Evolutionary conservation across 2,888 invertebrate species (phyloP), one percentile per base, ranked within the genome.

Genomic region (Brachypterus glaber): DNA sequence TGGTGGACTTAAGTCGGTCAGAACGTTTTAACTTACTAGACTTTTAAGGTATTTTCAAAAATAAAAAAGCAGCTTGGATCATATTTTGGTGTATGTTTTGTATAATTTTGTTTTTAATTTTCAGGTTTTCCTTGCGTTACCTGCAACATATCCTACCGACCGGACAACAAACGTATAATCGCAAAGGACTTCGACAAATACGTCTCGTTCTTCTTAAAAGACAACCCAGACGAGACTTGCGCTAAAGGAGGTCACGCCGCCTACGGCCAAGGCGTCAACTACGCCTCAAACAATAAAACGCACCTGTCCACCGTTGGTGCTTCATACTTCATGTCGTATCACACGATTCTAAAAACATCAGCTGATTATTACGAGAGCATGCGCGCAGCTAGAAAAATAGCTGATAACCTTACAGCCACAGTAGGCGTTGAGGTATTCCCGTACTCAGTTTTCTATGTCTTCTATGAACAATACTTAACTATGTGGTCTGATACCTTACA

Each of bases 391-490:
- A 71, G 93, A 43, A 66, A 68, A 4, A 73, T 96, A n/a, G 38
- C 55, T 1, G 52, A 48, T 3, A 55, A 57, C 58, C 77, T 98
- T 13, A 87, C 91, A 0, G 67, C 74, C 17, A 85, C 82, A 50
- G 67, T 96, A 11, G 51, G 55, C n/a, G 49, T 81, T 16, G 79
- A 77, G 61, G 86, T 89, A 45, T 88, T 88, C 62, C 87, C 88
- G 0, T 89, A 97, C 69, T 93, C 87, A 1, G 79, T 96, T 34
- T 95, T 95, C 70, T 98, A 98, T 63, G 96, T 98, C 16, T 99
- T 92, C 70, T 99, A 98, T 63, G 98, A 98, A 63, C 97, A 99
- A 69, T 98, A 98, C 66, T 70, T 96, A 47, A 91, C 91, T 5
- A 92, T 96, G 77, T 90, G 93, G 82, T 74, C 82, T 0, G 92